These are phyloP conservation scores for Heliornis fulica DNA, from an alignment of 2,113 vertebrate species.

Conservation along the genomic window DNA sequence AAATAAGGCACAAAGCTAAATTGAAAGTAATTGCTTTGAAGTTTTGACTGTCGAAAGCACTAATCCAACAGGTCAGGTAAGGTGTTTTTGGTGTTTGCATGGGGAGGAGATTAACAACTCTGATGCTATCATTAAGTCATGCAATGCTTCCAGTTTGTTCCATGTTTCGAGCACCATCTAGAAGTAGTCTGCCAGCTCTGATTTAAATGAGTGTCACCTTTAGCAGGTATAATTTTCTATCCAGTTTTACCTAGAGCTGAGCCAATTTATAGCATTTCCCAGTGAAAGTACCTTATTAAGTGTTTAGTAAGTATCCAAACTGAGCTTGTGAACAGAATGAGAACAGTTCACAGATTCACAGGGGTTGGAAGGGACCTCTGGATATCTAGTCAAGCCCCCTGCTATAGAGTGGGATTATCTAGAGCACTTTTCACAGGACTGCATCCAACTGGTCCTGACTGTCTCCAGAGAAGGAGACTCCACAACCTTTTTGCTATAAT, in stretches of 20 bases:
- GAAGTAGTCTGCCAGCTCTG: neutral
- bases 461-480: too few relatives aligned
- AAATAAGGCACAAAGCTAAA: neutral
- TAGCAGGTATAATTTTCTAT: neutral
- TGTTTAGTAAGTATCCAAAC: neutral
- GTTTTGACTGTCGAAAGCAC: neutral
- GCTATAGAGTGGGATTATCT: too few relatives aligned
- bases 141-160: neutral
- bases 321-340: neutral
- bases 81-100: neutral
- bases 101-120: neutral
- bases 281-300: neutral
- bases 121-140: fast-evolving
- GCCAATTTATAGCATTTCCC: neutral
- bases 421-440: too few relatives aligned
- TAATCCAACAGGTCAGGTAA: neutral
- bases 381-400: too few relatives aligned
- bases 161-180: neutral
- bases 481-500: neutral
- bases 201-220: neutral
- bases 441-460: too few relatives aligned
- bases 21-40: neutral
- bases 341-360: neutral
- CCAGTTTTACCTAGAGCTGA: neutral
- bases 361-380: too few relatives aligned